These are phyloP conservation scores for Agrilus mali DNA, from an alignment of 2,888 invertebrate genomes.

Conservation along the genomic window DNA sequence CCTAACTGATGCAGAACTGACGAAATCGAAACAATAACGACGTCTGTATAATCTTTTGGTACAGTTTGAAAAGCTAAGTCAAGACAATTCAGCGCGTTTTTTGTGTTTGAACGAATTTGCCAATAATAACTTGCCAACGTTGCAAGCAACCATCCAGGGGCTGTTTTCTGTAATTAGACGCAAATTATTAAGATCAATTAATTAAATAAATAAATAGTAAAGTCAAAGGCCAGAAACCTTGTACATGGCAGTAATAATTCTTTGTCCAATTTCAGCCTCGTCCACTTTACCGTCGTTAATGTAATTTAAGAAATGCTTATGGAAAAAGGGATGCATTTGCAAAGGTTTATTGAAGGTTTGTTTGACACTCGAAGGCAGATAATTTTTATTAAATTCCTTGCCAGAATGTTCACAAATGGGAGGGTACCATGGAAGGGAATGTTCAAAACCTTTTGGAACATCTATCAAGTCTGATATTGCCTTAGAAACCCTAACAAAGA, in stretches of 20 bases:
- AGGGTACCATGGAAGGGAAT: constrained; percentile 67
- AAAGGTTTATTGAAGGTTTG: constrained; percentile 21
- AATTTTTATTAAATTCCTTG: constrained; percentile 17
- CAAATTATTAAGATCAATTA: constrained; percentile 13
- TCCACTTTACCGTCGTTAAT: constrained; percentile 32
- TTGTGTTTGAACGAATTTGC: constrained; percentile 56
- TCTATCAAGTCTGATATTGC: constrained; percentile 51
- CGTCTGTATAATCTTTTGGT: constrained; percentile 46
- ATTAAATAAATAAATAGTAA: constrained; percentile 8
- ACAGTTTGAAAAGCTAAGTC: constrained; percentile 46
- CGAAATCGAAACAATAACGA: constrained; percentile 55
- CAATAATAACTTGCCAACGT: constrained; percentile 67
- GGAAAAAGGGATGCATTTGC: constrained; percentile 22
- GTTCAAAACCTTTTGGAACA: constrained; percentile 45
- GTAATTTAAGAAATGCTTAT: constrained; percentile 26
- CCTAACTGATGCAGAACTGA: constrained; percentile 56
- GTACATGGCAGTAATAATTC: constrained; percentile 59
- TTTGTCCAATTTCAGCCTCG: constrained; percentile 65
- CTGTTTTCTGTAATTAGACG: constrained; percentile 43
- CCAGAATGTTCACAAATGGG: constrained; percentile 46
- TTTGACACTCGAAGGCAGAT: constrained; percentile 28
- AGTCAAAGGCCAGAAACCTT: constrained; percentile 33
- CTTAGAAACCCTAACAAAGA: constrained; percentile 31
- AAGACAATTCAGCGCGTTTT: constrained; percentile 58
- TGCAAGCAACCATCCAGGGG: constrained; percentile 60